Evolutionary conservation across 2,113 vertebrate genomes (phyloP).

Genomic region (Pituophis catenifer): DNA sequence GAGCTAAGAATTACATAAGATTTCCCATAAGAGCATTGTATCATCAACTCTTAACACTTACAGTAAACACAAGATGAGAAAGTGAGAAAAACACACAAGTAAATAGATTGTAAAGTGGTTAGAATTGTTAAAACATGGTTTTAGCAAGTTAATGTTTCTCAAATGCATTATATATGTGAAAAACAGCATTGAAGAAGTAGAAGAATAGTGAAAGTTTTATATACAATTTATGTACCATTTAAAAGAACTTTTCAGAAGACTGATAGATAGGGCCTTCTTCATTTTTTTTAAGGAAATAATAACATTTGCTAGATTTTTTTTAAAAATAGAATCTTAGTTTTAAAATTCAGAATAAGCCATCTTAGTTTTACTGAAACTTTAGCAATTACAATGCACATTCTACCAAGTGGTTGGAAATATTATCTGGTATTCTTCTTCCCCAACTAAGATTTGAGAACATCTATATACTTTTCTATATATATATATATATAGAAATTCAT

Average conservation of each 20-base stretch:
- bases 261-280: neutral
- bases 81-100: neutral
- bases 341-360: neutral
- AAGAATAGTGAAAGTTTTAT: neutral
- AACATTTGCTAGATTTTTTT: too few relatives aligned
- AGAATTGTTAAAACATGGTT: neutral
- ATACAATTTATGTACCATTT: neutral
- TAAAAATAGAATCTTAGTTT: neutral
- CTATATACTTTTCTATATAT: neutral
- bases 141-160: neutral
- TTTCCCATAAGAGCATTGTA: constrained; percentile 3
- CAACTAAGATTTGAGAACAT: neutral
- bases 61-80: constrained; percentile 18
- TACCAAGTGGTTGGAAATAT: neutral
- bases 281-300: neutral
- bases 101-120: neutral
- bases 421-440: neutral
- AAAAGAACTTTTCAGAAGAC: neutral
- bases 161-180: neutral
- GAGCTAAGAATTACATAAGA: constrained; percentile 18
- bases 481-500: too few relatives aligned
- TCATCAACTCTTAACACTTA: fast-evolving
- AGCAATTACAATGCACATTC: neutral
- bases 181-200: neutral
- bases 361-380: neutral